A percentile compares a stretch with the other conserved stretches of the same genome.
These are phyloP conservation scores for Xyliphius kryptos DNA, from an alignment of 2,113 vertebrate genomes.

Conservation along the genomic window DNA sequence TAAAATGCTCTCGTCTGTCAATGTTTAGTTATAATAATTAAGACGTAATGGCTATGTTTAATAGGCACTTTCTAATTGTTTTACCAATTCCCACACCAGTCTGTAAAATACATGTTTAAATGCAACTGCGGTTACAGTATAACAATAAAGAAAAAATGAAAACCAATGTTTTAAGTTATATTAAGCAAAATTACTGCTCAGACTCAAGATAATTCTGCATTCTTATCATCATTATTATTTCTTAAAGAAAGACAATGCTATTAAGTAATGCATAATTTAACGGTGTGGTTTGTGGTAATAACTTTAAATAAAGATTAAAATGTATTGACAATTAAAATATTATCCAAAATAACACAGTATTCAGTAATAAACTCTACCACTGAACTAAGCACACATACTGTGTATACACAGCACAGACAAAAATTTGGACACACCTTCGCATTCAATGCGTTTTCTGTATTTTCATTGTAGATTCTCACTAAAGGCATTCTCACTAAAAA, in stretches of 20 bases:
- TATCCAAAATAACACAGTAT: too few relatives aligned
- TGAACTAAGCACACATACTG: too few relatives aligned
- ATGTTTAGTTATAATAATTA: constrained; percentile 5
- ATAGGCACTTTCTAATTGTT: not conserved
- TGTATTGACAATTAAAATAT: too few relatives aligned
- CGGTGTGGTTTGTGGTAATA: too few relatives aligned
- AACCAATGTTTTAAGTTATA: not conserved
- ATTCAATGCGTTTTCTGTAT: too few relatives aligned
- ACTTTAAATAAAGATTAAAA: too few relatives aligned
- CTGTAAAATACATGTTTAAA: constrained; percentile 3
- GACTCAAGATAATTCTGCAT: constrained; percentile 3
- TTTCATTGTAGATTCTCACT: too few relatives aligned
- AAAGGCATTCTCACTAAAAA: too few relatives aligned
- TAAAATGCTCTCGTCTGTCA: constrained; percentile 3
- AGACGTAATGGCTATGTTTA: constrained; percentile 32
- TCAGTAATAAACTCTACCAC: too few relatives aligned
- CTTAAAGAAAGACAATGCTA: not conserved
- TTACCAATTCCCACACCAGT: not conserved
- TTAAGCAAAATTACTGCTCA: not conserved
- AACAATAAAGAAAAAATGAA: constrained; percentile 6
- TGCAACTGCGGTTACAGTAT: not conserved
- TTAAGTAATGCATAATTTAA: too few relatives aligned
- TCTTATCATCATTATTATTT: constrained; percentile 1
- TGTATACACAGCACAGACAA: too few relatives aligned
- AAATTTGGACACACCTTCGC: too few relatives aligned